A percentile compares a stretch with the other conserved stretches of the same genome.
phyloP scores from a whole-genome alignment of 2,888 invertebrate genomes.

The Artemia sinica region DNA sequence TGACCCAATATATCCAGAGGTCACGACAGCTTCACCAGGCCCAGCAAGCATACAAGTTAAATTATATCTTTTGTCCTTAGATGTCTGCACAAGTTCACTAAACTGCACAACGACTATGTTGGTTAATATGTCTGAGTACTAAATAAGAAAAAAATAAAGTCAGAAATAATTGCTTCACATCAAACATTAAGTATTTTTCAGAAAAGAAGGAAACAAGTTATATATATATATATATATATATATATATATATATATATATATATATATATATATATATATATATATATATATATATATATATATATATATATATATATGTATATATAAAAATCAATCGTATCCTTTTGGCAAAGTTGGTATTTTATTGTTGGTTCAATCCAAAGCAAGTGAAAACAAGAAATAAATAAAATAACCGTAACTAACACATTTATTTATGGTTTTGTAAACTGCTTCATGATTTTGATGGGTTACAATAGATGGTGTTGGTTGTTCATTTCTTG shows the following conservation, averaged over 20 bases:
- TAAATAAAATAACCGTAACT: no score
- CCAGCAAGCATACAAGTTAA: slow-evolving; percentile 79
- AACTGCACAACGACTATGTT: slow-evolving; percentile 86
- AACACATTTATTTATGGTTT: no score
- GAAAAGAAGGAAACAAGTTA: not conserved
- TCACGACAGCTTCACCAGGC: slow-evolving; percentile 79
- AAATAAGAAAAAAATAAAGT: slow-evolving; percentile 27
- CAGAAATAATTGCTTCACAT: not conserved
- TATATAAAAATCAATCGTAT: slow-evolving; percentile 13
- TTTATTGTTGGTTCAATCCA: not conserved
- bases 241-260: no score
- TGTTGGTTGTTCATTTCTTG: no score
- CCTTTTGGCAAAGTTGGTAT: slow-evolving; percentile 13
- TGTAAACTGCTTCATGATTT: no score
- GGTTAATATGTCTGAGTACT: slow-evolving; percentile 82
- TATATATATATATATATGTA: slow-evolving; percentile 12
- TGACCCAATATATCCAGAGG: slow-evolving; percentile 77
- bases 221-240: no score
- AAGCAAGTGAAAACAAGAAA: not conserved
- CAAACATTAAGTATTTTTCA: not conserved
- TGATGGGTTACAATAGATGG: no score
- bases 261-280: no score
- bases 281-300: no score
- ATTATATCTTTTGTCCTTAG: slow-evolving; percentile 74
- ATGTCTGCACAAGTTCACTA: slow-evolving; percentile 79